Evolutionary conservation across 2,888 invertebrate species (phyloP), one percentile per base, ranked within the genome.

Genomic region (Allophyes oxyacanthae): DNA sequence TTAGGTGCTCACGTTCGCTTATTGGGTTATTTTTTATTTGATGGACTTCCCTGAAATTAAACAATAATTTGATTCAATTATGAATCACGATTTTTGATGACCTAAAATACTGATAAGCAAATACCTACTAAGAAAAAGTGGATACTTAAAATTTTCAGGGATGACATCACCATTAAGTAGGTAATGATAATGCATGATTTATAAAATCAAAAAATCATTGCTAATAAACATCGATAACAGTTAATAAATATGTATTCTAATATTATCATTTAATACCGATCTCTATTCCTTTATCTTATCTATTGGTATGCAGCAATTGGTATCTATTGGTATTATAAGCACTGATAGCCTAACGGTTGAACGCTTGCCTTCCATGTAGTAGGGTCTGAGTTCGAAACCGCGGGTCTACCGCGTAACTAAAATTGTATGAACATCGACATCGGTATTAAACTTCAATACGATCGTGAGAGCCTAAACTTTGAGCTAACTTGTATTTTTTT

Each of bases 21-120:
- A 91, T 89, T 9, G 95, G 87, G 55, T 92, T 93, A 55, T 91
- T 86, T 67, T 93, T 94, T 10, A 95, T 89, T 45, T 92, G 87
- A 53, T 90, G 83, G 41, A 95, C 91, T 79, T 95, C 95, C 67
- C 96, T 96, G 87, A 48, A 94, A 93, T 40, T 25, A 71, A 62
- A 58, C 32, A 46, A 13, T 10, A 45, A 54, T 56, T 45, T 38
- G 10, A 15, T 44, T 52, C 36, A 44, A 46, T 25, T 37, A 63
- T 52, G n/a, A n/a, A 32, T 51, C 15, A 11, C 13, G 9, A 26
- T 8, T 42, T 28, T 13, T 9, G 37, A 70, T 51, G 40, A 55
- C 33, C 30, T 45, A 28, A 34, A 33, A 20, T 30, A 63, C 38
- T 37, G 26, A 41, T 14, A 7, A 6, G 10, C 8, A 33, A 5